Conservation (phyloP, 2,113 vertebrate species). For the Antennarius striatus region DNA sequence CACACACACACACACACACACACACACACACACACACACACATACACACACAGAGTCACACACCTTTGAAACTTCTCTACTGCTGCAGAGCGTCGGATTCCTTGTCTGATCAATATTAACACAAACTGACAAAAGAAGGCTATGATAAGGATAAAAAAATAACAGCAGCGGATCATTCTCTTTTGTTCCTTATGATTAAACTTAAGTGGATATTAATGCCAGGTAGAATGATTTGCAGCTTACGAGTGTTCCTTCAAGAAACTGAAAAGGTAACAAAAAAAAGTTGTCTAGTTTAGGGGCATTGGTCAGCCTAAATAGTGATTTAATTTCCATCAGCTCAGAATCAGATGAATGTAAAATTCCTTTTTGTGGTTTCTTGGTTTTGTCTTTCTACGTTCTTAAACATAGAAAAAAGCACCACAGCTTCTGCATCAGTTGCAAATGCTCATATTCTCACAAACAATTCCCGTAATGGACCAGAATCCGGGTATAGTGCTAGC, state of each 20-base stretch:
- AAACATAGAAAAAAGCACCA: background rate
- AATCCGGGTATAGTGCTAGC: constrained; percentile 56
- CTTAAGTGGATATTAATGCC: constrained; percentile 36
- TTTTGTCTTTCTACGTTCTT: background rate
- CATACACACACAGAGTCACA: background rate
- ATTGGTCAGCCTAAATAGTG: background rate
- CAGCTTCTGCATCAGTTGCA: constrained; percentile 18
- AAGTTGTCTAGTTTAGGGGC: background rate
- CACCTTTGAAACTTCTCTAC: background rate
- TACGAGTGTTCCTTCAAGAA: too few species aligned
- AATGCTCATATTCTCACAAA: constrained; percentile 44
- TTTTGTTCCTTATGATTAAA: constrained; percentile 33
- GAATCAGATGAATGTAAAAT: background rate
- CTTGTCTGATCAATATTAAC: constrained; percentile 45
- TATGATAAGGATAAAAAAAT: constrained; percentile 50
- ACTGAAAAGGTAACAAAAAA: background rate
- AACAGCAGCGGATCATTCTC: background rate
- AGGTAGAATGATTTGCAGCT: background rate
- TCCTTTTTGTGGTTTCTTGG: background rate
- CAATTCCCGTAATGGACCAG: constrained; percentile 65
- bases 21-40: constrained; percentile 17
- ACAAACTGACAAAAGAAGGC: constrained; percentile 58
- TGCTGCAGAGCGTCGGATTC: constrained; percentile 16
- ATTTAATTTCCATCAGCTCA: background rate
- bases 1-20: constrained; percentile 16